A percentile compares a stretch with the other conserved stretches of the same genome.
Conservation (phyloP, 2,113 vertebrate genomes). For the Elachura formosa region DNA sequence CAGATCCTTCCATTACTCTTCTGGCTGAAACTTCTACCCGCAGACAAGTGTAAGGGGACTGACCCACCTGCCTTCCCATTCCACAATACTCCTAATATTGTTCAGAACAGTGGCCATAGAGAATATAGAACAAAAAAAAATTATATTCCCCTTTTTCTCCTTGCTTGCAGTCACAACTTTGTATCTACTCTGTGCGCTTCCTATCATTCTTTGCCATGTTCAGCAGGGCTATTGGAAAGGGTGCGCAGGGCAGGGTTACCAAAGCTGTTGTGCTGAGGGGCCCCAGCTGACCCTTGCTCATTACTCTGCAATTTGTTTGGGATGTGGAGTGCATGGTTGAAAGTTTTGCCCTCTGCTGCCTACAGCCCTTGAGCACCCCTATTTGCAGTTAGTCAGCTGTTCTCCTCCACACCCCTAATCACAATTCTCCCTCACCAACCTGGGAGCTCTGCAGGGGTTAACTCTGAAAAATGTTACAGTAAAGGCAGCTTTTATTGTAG, state of each 20-base stretch:
- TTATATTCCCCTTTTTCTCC: neutral
- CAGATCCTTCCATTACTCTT: neutral
- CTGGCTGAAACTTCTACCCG: neutral
- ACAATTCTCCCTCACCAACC: neutral
- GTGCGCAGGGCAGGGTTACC: neutral
- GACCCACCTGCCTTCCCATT: neutral
- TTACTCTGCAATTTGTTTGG: neutral
- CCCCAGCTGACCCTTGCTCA: neutral
- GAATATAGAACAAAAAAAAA: neutral
- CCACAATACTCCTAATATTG: neutral
- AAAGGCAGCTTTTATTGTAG: slow-evolving; percentile 37
- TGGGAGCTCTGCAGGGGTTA: slow-evolving; percentile 31
- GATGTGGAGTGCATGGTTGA: neutral
- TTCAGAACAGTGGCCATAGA: neutral
- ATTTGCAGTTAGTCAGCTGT: neutral
- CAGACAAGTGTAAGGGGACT: neutral
- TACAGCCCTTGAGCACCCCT: neutral
- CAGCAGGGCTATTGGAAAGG: neutral
- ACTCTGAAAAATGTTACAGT: slow-evolving; percentile 24
- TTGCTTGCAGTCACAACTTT: neutral
- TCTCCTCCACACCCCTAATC: neutral
- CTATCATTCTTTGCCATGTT: neutral
- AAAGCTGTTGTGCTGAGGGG: neutral
- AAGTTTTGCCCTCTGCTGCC: neutral
- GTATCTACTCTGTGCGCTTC: neutral